Conservation (phyloP, 2,797 vertebrate genomes). For the Urosaurus nigricauda region DNA sequence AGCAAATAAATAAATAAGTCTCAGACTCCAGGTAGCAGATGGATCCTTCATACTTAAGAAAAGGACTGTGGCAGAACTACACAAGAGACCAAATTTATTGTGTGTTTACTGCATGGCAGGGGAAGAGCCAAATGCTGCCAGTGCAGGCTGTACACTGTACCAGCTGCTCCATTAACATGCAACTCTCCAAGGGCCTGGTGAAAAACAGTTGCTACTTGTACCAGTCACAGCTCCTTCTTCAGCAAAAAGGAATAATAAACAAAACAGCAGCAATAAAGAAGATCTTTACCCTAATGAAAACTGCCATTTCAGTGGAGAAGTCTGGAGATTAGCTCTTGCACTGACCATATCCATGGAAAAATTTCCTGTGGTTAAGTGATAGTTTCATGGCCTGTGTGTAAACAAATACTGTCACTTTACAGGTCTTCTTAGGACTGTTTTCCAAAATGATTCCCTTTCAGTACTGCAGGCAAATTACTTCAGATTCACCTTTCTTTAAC, state of each 20-base stretch:
- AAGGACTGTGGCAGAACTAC: neutral
- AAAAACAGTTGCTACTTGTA: neutral
- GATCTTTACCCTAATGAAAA: neutral
- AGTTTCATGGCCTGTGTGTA: too few relatives aligned
- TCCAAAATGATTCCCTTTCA: neutral
- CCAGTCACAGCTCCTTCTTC: neutral
- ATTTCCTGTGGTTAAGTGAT: too few relatives aligned
- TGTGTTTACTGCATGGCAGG: neutral
- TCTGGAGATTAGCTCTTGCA: neutral
- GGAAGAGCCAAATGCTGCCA: constrained; percentile 1
- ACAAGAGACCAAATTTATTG: neutral
- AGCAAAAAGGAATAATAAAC: neutral
- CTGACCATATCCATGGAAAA: neutral
- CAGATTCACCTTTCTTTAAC: neutral
- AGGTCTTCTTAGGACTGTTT: neutral
- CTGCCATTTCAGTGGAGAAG: neutral
- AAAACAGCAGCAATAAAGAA: neutral
- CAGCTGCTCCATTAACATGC: constrained; percentile 16
- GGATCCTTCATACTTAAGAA: neutral
- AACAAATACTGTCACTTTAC: too few relatives aligned
- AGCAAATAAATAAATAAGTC: too few relatives aligned
- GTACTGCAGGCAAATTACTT: neutral
- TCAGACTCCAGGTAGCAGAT: neutral
- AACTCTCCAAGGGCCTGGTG: neutral
- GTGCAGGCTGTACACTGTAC: neutral